phyloP scores from a whole-genome alignment of 1,140 invertebrate species.

The Cyrtorhinus lividipennis region DNA sequence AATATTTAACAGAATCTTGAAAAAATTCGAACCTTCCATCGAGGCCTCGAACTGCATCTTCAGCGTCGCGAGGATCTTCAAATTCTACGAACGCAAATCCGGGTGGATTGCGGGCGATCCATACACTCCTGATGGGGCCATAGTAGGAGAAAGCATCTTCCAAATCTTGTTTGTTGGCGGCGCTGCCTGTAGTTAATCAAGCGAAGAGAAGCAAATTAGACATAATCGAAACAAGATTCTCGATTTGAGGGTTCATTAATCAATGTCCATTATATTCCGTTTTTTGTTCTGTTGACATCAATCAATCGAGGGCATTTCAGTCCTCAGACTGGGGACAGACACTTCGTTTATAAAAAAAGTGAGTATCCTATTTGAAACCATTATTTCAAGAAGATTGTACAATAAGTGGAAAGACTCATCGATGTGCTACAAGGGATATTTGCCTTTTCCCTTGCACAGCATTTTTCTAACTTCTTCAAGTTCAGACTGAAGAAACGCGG shows the following conservation, averaged over 20 bases:
- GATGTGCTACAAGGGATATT: no score
- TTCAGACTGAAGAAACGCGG: no score
- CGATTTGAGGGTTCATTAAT: not conserved
- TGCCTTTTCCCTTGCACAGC: no score
- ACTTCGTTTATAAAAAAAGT: no score
- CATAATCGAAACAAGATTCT: slow-evolving; percentile 10
- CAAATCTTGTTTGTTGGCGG: slow-evolving; percentile 76
- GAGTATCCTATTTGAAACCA: no score
- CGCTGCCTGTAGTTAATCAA: slow-evolving; percentile 37
- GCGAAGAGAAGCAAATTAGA: slow-evolving; percentile 13
- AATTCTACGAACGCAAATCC: slow-evolving; percentile 95
- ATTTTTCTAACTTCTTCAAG: no score
- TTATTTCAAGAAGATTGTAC: no score
- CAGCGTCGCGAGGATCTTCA: slow-evolving; percentile 77
- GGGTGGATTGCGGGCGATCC: slow-evolving; percentile 84
- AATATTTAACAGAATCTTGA: no score
- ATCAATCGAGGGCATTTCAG: no score
- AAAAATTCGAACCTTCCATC: slow-evolving; percentile 44
- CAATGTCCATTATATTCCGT: not conserved
- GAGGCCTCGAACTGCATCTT: slow-evolving; percentile 69
- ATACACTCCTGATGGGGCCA: slow-evolving; percentile 82
- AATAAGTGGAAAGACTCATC: no score
- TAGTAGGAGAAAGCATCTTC: slow-evolving; percentile 92
- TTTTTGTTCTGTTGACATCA: no score
- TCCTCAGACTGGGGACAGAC: no score